Base-by-base conservation (phyloP, 2,888 invertebrate genomes). In the Bellardia pandia region DNA sequence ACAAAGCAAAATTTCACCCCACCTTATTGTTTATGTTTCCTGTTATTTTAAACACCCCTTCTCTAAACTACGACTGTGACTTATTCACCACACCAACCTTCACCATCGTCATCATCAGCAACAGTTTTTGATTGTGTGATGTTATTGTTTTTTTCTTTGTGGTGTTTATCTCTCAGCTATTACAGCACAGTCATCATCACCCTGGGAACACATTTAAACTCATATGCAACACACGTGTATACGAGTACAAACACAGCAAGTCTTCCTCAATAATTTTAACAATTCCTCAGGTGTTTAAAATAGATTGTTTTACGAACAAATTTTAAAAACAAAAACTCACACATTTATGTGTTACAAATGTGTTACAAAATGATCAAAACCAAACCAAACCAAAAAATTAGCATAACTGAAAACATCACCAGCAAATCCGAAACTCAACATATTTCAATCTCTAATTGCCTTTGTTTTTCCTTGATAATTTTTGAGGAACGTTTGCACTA, bases 161-260 rank as follows among this genome's bases (percentile, higher is more conserved):
- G 64, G 16, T 45, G 11, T 75, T 68, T 40, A 68, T 56, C 37
- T 56, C 37, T 60, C 7, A 79, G 53, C 75, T 48, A 71, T 85
- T 71, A 71, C 42, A 48, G 85, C 80, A 33, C 48, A 68, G 76
- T 85, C 85, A 84, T 84, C 76, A 74, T 80, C 85, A 80, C 75
- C 85, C 71, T 85, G 85, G 85, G 85, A 85, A 85, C 75, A 74
- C 58, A 81, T 53, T 74, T 42, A 45, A 66, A 48, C 69, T 75
- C 40, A 53, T n/a, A 53, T 68, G n/a, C 69, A 60, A 68, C 9
- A 30, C 42, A 42, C 11, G 53, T 66, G 58, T 30, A 74, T 60
- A 8, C 7, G 4, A 30, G n/a, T 30, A 58, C 45, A 42, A 23
- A 72, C 71, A 72, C 48, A 84, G 30, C 58, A 72, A 66, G 77